Percentiles rank a stretch among this genome's conserved stretches.
phyloP scores from a whole-genome alignment of 1,140 invertebrate species.

The Propsilocerus akamusi region DNA sequence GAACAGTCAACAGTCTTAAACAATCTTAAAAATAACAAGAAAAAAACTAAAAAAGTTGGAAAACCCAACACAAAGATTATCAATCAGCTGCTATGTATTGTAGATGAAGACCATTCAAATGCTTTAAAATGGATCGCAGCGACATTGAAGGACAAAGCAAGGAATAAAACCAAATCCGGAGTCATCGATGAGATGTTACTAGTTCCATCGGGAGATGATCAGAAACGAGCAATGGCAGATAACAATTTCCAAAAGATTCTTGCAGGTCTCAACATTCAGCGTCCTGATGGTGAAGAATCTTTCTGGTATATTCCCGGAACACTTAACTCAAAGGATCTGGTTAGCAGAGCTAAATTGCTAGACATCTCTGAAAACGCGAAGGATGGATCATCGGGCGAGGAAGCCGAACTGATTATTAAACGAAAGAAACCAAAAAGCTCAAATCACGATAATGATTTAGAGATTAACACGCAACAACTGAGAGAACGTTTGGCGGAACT shows the following conservation, averaged over 20 bases:
- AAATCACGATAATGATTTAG: constrained; percentile 15
- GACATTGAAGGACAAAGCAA: neutral
- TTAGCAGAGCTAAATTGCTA: neutral
- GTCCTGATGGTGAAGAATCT: neutral
- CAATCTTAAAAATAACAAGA: neutral
- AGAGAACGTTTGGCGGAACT: constrained; percentile 18
- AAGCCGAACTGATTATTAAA: neutral
- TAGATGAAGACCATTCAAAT: neutral
- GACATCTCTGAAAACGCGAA: neutral
- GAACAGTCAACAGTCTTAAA: constrained; percentile 8
- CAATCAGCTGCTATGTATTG: neutral
- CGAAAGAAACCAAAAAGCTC: neutral
- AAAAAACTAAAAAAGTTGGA: neutral
- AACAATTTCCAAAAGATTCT: neutral
- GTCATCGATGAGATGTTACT: neutral
- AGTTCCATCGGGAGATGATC: neutral
- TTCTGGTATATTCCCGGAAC: neutral
- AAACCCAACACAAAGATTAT: neutral
- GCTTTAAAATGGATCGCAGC: neutral
- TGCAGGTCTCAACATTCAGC: neutral
- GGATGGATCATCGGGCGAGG: neutral
- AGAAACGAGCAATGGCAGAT: neutral
- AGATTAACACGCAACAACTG: constrained; percentile 22
- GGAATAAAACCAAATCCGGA: neutral
- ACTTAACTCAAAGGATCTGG: neutral